Base-by-base conservation (phyloP, 2,113 vertebrate genomes). In the Tringa solitaria region DNA sequence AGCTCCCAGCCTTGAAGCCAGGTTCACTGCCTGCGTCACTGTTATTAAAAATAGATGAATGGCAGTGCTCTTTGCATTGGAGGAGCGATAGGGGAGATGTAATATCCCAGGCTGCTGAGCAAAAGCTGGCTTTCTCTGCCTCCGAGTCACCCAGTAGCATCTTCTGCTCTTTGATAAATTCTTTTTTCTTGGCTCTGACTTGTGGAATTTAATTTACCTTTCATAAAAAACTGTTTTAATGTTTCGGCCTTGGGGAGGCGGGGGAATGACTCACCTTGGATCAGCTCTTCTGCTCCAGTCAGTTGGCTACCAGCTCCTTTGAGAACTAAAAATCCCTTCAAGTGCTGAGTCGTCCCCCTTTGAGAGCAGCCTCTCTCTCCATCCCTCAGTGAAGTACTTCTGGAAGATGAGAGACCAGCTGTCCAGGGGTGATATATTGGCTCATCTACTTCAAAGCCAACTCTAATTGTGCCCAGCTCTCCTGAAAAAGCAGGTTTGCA, bases 1-100 rank as follows among this genome's bases (percentile, higher is more conserved):
- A 94, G 73, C 76, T 90, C 88, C 72, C 59, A 93, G 94, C 61
- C 80, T 95, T 93, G 72, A 95, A 92, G 78, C 75, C 86, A 95
- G 84, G 89, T 93, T 96, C 69, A 75, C 50, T 89, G 92, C 61
- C 89, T 96, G 95, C 81, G 59, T 96, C 96, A 95, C 57, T 69
- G 77, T 81, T 89, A 96, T 96, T 95, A 97, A 96, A 96, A 95
- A 97, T 96, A 97, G 96, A 95, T 93, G 91, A 92, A 92, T 85
- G 79, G 89, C 89, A 91, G 59, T 32, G 23, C 33, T 96, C 41
- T 84, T 78, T 30, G 1, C 84, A 69, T n/a, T 43, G 75, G 69
- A 83, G 81, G 70, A 95, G 84, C 26, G 3, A 80, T 26, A 67
- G 74, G 51, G 63, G 91, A 94, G 92, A 87, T 89, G 87, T 18